Conservation (phyloP, 1,140 invertebrate genomes). For the Schlechtendalia chinensis region DNA sequence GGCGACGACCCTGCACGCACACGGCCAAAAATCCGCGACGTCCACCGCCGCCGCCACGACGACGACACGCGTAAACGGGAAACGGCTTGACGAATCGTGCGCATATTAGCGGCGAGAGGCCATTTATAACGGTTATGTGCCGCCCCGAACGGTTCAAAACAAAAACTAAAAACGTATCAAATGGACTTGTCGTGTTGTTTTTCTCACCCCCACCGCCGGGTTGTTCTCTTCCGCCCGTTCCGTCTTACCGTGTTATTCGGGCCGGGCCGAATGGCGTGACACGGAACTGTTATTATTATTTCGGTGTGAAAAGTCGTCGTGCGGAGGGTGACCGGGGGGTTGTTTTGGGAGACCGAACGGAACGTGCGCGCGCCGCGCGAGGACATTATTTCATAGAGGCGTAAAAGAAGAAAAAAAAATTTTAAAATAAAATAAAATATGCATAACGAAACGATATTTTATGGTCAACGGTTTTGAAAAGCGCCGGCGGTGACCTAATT, state of each 20-base stretch:
- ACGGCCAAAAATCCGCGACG: too few relatives aligned
- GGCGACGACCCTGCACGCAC: too few relatives aligned
- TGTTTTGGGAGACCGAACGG: too few relatives aligned
- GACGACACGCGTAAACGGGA: too few relatives aligned
- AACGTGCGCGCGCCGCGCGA: neutral
- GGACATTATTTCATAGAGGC: conserved; percentile 12
- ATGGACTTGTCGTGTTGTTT: conserved; percentile 42
- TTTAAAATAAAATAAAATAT: conserved; percentile 38
- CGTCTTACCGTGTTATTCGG: neutral
- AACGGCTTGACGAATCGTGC: neutral
- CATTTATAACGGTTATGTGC: conserved; percentile 40
- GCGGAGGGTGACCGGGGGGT: neutral
- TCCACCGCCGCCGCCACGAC: too few relatives aligned
- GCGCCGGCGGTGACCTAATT: conserved; percentile 38
- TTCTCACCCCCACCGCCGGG: too few relatives aligned
- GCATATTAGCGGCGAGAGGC: neutral
- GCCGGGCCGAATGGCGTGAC: neutral
- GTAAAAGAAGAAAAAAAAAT: too few relatives aligned
- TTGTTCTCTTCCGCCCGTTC: too few relatives aligned
- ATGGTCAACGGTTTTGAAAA: conserved; percentile 43
- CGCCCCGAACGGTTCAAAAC: neutral
- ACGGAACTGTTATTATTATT: too few relatives aligned
- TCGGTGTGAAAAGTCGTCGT: conserved; percentile 12
- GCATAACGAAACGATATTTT: conserved; percentile 47
- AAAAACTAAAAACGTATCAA: conserved; percentile 21